These are phyloP conservation scores for Sebastolobus alascanus DNA, from an alignment of 2,797 vertebrate species.

Conservation along the genomic window DNA sequence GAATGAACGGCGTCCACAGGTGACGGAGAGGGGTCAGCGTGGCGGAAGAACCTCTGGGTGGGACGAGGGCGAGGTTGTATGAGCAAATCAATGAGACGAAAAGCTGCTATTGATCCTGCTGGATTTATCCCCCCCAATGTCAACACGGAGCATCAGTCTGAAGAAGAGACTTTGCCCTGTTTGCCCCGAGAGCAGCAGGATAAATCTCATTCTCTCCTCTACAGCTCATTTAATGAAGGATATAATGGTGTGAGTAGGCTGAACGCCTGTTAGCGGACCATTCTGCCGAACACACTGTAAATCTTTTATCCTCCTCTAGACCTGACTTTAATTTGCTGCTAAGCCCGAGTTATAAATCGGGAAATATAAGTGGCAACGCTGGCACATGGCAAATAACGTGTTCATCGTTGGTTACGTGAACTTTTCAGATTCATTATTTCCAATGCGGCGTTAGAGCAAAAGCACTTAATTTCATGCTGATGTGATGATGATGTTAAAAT, in stretches of 20 bases:
- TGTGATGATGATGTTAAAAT: constrained; percentile 38
- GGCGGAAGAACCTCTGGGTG: constrained; percentile 64
- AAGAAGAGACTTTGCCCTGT: constrained; percentile 67
- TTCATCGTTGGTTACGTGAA: constrained; percentile 46
- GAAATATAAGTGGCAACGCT: constrained; percentile 34
- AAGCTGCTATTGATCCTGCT: constrained; percentile 78
- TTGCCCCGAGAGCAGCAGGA: constrained; percentile 71
- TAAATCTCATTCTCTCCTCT: constrained; percentile 73
- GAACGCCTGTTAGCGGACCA: constrained; percentile 69
- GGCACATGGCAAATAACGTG: constrained; percentile 44
- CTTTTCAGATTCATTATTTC: constrained; percentile 28
- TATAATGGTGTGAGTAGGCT: constrained; percentile 73
- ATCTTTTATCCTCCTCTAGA: constrained; percentile 67
- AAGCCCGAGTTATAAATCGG: constrained; percentile 61
- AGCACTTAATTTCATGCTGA: constrained; percentile 43
- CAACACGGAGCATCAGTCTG: constrained; percentile 72
- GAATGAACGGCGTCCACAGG: constrained; percentile 64
- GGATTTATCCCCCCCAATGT: constrained; percentile 82
- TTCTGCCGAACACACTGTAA: constrained; percentile 65
- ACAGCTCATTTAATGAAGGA: constrained; percentile 77
- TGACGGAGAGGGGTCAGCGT: constrained; percentile 67
- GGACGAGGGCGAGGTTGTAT: constrained; percentile 67
- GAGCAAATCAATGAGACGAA: constrained; percentile 80
- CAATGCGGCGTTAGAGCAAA: constrained; percentile 8
- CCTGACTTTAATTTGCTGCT: constrained; percentile 63